Evolutionary conservation across 2,797 vertebrate genomes (phyloP), one percentile per base, ranked within the genome.

Genomic region (Microctenopoma lineatum): DNA sequence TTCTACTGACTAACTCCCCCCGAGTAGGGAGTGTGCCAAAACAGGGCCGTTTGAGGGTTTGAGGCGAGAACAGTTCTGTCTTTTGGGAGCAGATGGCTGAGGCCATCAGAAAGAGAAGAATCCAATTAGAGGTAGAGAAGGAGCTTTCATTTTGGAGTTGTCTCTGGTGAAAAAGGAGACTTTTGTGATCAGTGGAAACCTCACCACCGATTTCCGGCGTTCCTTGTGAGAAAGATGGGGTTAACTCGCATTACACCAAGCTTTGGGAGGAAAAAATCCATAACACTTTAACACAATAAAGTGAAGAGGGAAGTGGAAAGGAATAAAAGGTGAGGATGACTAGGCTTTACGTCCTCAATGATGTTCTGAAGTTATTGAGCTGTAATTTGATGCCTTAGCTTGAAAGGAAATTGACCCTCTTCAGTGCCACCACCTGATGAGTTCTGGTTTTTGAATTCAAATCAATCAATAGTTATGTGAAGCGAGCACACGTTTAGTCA

Each of bases 81-180:
- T 73, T 79, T 32, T 15, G 67, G 68, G 68, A 86, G 57, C 27
- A 61, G 69, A 73, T 56, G 61, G 62, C 70, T 16, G 56, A 79
- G 58, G 62, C 64, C 63, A n/a, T 80, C 46, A 45, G 67, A 69
- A 73, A 67, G 56, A 63, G 66, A 79, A 52, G 72, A 80, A 83
- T 86, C 87, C 79, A 87, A 89, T 89, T 88, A 85, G 75, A 73
- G 38, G 44, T 3, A 8, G 60, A 50, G 73, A 73, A 65, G 48
- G 38, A 63, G 44, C 21, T 57, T 72, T 69, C 5, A 29, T 77
- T 84, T 83, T 50, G 25, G 48, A 54, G 59, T 48, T 36, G 62
- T 75, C 61, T 72, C 50, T 26, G 41, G 59, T 29, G 58, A 46
- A 52, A 65, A 63, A 25, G 8, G 14, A 36, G 7, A 41, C 42